Base-by-base conservation (phyloP, 1,140 invertebrate genomes). In the Diabrotica virgifera region DNA sequence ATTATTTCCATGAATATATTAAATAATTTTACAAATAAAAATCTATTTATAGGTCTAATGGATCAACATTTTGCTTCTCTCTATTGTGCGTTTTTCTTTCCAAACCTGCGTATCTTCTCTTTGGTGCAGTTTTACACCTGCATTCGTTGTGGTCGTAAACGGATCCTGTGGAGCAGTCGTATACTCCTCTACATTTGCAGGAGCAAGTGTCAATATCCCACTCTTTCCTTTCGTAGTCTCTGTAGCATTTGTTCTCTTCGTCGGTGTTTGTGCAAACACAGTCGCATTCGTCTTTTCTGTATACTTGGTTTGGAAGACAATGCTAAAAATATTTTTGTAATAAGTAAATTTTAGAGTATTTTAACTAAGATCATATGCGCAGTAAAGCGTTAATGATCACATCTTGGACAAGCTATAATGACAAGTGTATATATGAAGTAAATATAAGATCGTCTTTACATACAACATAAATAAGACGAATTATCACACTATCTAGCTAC, bases 241-340 rank as follows among this genome's bases (percentile, higher is more conserved):
- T 71, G 38, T 71, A 67, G 70, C 88, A 90, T 63, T 86, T 87
- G 8, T 79, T 71, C 56, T 81, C 74, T 35, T 87, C 86, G 63
- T 88, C 86, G 5, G 73, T 70, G 69, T 89, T 89, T 5, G 71
- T 80, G 69, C 88, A 89, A 35, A 71, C 67, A 72, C 88, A 89
- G 36, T 76, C 77, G 68, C 88, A 90, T 67, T 85, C 79, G 0
- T 78, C 72, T 59, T 78, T 70, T n/a, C 72, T 69, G 59, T 89
- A 90, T 11, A 73, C 65, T 76, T 89, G 87, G 35, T 82, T 80
- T 5, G 65, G 55, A 52, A 80, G 85, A 68, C 88, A 90, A 69
- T 90, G 80, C 82, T 85, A 65, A 37, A 79, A 76, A 63, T 36
- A 10, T 24, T 24, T 24, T 24, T 24, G 24, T 2, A 24, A 24